phyloP scores from a whole-genome alignment of 2,113 vertebrate genomes.

The Sylvia atricapilla region DNA sequence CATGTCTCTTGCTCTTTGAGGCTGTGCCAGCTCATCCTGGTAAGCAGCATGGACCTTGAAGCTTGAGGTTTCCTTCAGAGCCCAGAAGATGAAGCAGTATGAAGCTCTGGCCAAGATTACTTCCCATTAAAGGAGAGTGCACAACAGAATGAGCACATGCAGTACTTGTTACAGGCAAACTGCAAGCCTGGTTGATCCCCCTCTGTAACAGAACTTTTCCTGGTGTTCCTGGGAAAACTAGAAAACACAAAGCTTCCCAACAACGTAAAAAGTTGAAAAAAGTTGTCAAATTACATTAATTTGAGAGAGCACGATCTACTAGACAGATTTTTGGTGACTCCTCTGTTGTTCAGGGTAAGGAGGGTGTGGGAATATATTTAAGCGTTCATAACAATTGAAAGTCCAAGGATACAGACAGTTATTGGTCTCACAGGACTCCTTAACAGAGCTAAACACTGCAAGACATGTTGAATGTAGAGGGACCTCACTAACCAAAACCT shows the following conservation, averaged over 20 bases:
- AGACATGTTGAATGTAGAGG: background rate
- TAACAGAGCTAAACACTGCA: background rate
- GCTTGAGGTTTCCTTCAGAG: background rate
- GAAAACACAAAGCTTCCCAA: background rate
- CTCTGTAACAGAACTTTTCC: background rate
- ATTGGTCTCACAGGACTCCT: background rate
- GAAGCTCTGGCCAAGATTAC: background rate
- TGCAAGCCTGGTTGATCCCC: background rate
- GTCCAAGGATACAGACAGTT: background rate
- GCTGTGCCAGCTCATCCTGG: background rate
- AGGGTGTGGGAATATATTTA: background rate
- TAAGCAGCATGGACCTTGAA: background rate
- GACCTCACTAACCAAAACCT: background rate
- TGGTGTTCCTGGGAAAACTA: background rate
- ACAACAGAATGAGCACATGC: background rate
- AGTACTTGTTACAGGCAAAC: background rate
- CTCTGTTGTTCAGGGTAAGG: background rate
- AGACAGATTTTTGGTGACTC: background rate
- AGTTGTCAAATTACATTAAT: background rate
- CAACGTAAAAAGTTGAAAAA: fast-evolving
- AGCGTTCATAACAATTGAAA: background rate
- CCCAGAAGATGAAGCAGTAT: background rate
- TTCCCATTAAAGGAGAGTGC: background rate
- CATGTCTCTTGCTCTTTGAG: background rate
- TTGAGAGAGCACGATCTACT: background rate